These are phyloP conservation scores for Liasis olivaceus DNA, from an alignment of 2,797 vertebrate genomes.

Conservation along the genomic window DNA sequence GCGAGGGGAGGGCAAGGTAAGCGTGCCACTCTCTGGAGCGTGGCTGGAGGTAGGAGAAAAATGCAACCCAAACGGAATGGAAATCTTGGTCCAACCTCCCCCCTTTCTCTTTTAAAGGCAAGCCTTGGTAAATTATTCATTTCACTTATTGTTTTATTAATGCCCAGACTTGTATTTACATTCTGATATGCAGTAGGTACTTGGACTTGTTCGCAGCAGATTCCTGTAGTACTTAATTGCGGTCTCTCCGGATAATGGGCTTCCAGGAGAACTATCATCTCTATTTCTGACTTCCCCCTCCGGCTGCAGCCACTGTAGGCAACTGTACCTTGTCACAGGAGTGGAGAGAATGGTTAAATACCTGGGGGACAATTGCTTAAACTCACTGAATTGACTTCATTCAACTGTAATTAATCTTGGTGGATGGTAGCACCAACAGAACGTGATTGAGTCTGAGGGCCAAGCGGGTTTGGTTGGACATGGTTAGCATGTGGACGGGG, in stretches of 20 bases:
- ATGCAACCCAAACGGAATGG: conserved; percentile 52
- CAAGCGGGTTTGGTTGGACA: neutral
- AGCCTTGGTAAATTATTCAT: conserved; percentile 71
- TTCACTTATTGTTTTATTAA: conserved; percentile 75
- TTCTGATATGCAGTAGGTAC: conserved; percentile 47
- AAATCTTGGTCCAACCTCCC: conserved; percentile 49
- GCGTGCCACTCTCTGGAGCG: conserved; percentile 57
- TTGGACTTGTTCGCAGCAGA: conserved; percentile 51
- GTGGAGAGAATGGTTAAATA: neutral
- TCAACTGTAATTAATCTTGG: neutral
- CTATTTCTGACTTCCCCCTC: neutral
- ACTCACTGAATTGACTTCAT: neutral
- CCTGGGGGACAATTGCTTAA: neutral
- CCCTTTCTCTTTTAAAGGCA: conserved; percentile 4
- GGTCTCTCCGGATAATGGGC: conserved; percentile 30
- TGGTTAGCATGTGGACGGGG: neutral
- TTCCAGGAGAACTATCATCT: conserved; percentile 20
- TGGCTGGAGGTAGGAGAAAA: conserved; percentile 56
- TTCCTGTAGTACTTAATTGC: conserved; percentile 54
- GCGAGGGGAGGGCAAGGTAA: conserved; percentile 62
- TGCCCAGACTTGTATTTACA: conserved; percentile 61
- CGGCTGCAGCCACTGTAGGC: neutral
- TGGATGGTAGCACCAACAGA: neutral
- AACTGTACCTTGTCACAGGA: neutral
- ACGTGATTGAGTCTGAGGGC: neutral